These are phyloP conservation scores for Caradrina clavipalpis DNA, from an alignment of 2,888 invertebrate species.

Conservation along the genomic window DNA sequence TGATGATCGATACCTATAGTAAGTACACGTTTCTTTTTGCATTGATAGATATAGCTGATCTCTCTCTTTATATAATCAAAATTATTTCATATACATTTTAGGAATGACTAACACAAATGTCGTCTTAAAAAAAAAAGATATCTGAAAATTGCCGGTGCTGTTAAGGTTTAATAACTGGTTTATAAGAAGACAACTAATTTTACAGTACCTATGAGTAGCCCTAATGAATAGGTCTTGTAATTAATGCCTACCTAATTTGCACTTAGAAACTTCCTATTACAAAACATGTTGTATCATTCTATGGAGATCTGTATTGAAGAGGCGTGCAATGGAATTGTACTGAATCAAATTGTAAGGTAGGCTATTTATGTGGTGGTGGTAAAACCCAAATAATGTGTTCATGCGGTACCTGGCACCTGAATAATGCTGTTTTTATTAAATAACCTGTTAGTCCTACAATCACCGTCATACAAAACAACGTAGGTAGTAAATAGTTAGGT, in stretches of 20 bases:
- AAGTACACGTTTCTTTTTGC: background rate
- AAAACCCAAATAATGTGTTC: conserved; percentile 44
- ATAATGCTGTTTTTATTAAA: background rate
- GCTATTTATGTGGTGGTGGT: conserved; percentile 13
- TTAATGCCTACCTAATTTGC: conserved; percentile 16
- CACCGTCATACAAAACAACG: no score
- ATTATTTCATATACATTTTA: background rate
- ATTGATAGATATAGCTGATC: background rate
- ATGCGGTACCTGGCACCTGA: background rate
- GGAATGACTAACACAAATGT: background rate
- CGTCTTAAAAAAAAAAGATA: background rate
- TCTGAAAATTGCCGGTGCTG: background rate
- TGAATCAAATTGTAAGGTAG: conserved; percentile 17
- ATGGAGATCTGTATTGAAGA: conserved; percentile 15
- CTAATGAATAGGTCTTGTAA: conserved; percentile 28
- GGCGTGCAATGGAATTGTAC: conserved; percentile 46
- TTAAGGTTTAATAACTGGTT: conserved; percentile 9
- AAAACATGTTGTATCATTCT: conserved; percentile 36
- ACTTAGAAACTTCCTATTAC: conserved; percentile 21
- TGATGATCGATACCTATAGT: background rate
- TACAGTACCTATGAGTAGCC: conserved; percentile 14
- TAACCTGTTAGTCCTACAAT: background rate
- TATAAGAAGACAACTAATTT: background rate
- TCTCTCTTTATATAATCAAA: background rate
- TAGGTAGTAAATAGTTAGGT: no score